Evolutionary conservation across 2,797 vertebrate genomes (phyloP), one percentile per base, ranked within the genome.

Genomic region (Syngnathus acus): DNA sequence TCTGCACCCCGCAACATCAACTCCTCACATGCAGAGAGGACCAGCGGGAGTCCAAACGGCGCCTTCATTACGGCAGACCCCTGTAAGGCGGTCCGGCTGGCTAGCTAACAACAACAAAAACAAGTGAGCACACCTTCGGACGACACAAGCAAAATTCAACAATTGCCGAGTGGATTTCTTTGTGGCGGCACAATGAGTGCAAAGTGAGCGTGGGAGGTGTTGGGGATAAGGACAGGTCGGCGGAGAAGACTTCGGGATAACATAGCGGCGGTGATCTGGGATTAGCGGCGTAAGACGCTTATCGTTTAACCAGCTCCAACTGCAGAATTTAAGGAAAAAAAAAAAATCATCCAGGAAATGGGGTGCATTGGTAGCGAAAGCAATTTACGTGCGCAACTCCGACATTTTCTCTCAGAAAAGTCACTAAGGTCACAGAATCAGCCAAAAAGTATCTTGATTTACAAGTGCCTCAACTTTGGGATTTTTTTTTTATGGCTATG

Each of bases 241-340:
- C 17, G 23, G 63, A 6, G 8, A 32, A 60, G n/a, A 72, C 59
- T 55, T 61, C 58, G 39, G 68, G 62, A 72, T 66, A 45, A 66
- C 26, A 57, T 8, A 42, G 26, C 16, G 23, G 17, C 38, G n/a
- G 9, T 58, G 55, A 75, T 77, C 67, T 51, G 63, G 68, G 72
- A 69, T 71, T 67, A 70, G 48, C 26, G 47, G n/a, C 64, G 45
- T 66, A 66, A 76, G 23, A 68, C 14, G 51, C 67, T 70, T 53
- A 39, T 68, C 23, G 4, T 68, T 42, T 53, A 57, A 57, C 32
- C 47, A n/a, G 63, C 45, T 59, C 21, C 43, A 55, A 72, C 58
- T 23, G 61, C 61, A 45, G 68, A 66, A 68, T 40, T 54, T 51
- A 26, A 21, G 67, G 37, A 13, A 9, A 16, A 57, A 16, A 57